phyloP scores from a whole-genome alignment of 2,797 vertebrate genomes.

The Vireo griseus region DNA sequence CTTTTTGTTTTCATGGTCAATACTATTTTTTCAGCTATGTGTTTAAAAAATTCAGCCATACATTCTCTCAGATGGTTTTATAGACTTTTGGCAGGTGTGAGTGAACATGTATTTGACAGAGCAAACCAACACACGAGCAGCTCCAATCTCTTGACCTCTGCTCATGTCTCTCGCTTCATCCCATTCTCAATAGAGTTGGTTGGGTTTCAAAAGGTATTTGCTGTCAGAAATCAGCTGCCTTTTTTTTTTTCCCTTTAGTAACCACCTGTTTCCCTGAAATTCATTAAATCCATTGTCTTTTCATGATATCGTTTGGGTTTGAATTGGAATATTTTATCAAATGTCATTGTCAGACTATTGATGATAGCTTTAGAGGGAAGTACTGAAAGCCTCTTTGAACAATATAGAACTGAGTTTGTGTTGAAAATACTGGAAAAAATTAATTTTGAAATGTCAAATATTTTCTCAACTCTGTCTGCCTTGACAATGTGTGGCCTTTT shows the following conservation, averaged over 20 bases:
- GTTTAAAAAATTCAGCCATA: background rate
- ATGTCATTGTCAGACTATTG: background rate
- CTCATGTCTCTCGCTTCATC: background rate
- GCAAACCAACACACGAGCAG: background rate
- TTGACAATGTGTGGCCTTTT: background rate
- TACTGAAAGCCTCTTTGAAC: background rate
- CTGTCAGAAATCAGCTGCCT: background rate
- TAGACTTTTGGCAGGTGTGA: background rate
- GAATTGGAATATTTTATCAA: background rate
- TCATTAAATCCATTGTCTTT: background rate
- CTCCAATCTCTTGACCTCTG: background rate
- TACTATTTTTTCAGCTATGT: background rate
- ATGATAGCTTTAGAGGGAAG: background rate
- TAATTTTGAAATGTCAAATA: background rate
- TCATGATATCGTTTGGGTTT: background rate
- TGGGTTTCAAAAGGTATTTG: background rate
- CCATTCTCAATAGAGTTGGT: background rate
- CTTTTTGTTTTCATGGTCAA: background rate
- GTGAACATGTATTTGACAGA: background rate
- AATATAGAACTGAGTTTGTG: background rate
- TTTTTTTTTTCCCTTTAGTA: background rate
- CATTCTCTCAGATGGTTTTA: background rate
- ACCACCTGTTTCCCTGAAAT: slow-evolving; percentile 2
- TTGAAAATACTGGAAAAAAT: background rate
- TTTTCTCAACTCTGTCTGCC: background rate